Conservation (phyloP, 1,140 invertebrate species). For the Plectus sambesii region DNA sequence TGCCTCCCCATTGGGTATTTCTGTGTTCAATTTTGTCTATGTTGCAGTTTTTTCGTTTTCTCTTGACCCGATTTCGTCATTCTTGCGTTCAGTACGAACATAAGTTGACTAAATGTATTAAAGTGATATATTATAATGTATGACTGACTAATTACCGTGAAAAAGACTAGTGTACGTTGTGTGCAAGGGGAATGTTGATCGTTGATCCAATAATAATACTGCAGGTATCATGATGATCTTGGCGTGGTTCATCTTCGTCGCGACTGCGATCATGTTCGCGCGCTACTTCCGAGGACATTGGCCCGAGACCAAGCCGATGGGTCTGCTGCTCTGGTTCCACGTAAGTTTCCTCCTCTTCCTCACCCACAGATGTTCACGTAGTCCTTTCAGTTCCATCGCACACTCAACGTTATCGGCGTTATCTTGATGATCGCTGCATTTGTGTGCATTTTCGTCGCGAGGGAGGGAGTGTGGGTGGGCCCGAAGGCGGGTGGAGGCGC, state of each 20-base stretch:
- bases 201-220: too few relatives aligned
- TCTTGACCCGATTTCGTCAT: too few relatives aligned
- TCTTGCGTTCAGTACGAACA: too few relatives aligned
- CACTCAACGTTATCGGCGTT: constrained; percentile 24
- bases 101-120: too few relatives aligned
- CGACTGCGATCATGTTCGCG: constrained; percentile 25
- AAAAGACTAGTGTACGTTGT: too few relatives aligned
- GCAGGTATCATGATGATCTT: constrained; percentile 24
- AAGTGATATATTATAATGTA: too few relatives aligned
- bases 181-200: too few relatives aligned
- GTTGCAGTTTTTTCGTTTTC: too few relatives aligned
- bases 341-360: constrained; percentile 9
- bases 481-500: constrained; percentile 7
- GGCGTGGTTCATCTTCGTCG: constrained; percentile 21
- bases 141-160: too few relatives aligned
- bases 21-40: too few relatives aligned
- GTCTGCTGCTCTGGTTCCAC: constrained; percentile 25
- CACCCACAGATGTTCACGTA: neutral
- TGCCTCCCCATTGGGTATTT: too few relatives aligned
- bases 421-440: constrained; percentile 21
- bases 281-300: constrained; percentile 22
- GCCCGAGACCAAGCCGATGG: constrained; percentile 18
- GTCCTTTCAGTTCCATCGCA: constrained; percentile 20
- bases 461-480: constrained; percentile 18
- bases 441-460: constrained; percentile 26